Evolutionary conservation across 2,888 invertebrate genomes (phyloP), one percentile per base, ranked within the genome.

Genomic region (Frankliniella fusca): DNA sequence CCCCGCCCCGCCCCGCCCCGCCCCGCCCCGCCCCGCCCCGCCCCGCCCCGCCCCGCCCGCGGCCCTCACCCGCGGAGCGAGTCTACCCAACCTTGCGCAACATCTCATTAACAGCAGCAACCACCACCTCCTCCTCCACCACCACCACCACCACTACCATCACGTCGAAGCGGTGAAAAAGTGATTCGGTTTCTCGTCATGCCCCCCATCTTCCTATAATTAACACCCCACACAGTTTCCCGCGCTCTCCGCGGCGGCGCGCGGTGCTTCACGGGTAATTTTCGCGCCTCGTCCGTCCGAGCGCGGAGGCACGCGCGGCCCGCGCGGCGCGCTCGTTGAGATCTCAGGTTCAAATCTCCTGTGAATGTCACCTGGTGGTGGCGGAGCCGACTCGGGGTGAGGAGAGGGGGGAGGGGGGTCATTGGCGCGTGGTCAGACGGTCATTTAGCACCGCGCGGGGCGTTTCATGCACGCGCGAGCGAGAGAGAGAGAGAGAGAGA

Each of bases 221-320:
- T 54, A 54, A 54, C 54, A 54, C 54, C 54, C 20, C 20, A 12
- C 20, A 54, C 2, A 38, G 38, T 54, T 54, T 54, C 54, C 20
- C 20, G 54, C 54, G 82, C 54, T 11, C 20, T 38, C 38, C 38
- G 38, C 38, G 38, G 38, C 3, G 5, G 38, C 38, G 38, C 38
- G 38, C 38, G 5, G 38, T 38, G 38, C 38, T 38, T 38, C 38
- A 38, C 38, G 38, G 38, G 38, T 38, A 38, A 84, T 83, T 84
- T 84, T 76, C 85, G 83, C 20, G 84, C 82, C 82, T 84, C 83
- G 80, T 84, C 84, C 12, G 85, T 84, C 81, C 85, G 84, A 82
- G 38, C 38, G 38, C 38, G 38, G 38, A 5, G 38, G 38, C 38
- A 5, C 5, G 38, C n/a, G 38, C 38, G 38, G 38, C 3, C 3